These are phyloP conservation scores for Tipula unca DNA, from an alignment of 2,888 invertebrate species.

Conservation along the genomic window DNA sequence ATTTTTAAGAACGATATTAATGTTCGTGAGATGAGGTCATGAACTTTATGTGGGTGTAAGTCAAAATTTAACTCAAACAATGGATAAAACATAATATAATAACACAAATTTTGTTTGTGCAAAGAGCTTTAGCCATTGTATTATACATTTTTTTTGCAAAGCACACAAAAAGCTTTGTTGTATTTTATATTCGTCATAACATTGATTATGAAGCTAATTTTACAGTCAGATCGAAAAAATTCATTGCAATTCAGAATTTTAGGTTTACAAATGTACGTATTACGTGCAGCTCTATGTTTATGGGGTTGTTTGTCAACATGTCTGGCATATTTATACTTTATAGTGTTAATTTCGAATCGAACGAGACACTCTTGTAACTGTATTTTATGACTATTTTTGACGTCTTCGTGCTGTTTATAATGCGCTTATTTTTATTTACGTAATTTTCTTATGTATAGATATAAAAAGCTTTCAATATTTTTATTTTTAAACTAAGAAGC, in stretches of 20 bases:
- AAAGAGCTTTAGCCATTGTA: too few species aligned
- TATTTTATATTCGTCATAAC: neutral
- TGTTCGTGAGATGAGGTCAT: neutral
- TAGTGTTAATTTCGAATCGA: too few species aligned
- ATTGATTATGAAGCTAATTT: too few species aligned
- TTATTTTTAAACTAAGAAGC: too few species aligned
- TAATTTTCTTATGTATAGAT: too few species aligned
- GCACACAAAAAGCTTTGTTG: neutral
- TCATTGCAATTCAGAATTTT: too few species aligned
- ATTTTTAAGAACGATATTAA: neutral
- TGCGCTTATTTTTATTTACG: too few species aligned
- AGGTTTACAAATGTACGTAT: neutral
- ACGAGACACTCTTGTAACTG: too few species aligned
- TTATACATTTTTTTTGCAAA: neutral
- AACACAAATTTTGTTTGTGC: too few species aligned
- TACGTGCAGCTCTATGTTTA: neutral
- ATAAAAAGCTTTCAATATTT: too few species aligned
- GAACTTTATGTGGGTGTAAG: neutral
- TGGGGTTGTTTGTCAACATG: neutral
- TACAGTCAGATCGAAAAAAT: too few species aligned
- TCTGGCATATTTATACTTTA: neutral
- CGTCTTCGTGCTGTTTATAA: neutral
- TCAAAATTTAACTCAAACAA: neutral
- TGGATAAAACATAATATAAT: too few species aligned
- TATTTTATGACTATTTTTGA: neutral